Percentiles rank a stretch among this genome's conserved stretches.
Evolutionary conservation across 2,888 invertebrate genomes (phyloP).

Genomic region (Thumatha senex): DNA sequence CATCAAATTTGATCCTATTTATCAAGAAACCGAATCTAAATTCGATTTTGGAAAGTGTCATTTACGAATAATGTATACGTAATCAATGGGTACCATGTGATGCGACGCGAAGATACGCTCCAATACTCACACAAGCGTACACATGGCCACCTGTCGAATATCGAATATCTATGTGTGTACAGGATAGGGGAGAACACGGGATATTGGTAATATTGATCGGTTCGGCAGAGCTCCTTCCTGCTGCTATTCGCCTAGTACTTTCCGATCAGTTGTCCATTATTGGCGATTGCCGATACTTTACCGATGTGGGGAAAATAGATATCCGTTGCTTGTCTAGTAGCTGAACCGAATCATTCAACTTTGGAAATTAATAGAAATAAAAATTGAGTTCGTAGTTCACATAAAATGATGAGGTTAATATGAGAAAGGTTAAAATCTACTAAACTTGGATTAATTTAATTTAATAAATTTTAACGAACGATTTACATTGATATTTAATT

Average conservation of each 20-base stretch:
- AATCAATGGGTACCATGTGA: no score
- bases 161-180: slow-evolving; percentile 41
- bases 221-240: slow-evolving; percentile 62
- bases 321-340: neutral
- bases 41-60: no score
- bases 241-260: slow-evolving; percentile 67
- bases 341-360: neutral
- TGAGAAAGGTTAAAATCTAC: no score
- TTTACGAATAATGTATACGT: no score
- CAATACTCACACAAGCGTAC: slow-evolving; percentile 22
- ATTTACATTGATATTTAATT: no score
- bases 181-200: slow-evolving; percentile 47
- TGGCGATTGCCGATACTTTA: slow-evolving; percentile 66
- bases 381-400: no score
- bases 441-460: no score
- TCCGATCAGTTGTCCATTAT: slow-evolving; percentile 77
- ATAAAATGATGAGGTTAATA: no score
- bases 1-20: no score
- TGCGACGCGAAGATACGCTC: neutral
- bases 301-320: slow-evolving; percentile 38
- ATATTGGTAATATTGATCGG: slow-evolving; percentile 72
- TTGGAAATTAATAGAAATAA: neutral
- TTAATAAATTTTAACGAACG: no score
- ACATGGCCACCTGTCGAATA: slow-evolving; percentile 40
- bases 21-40: no score